A percentile compares a stretch with the other conserved stretches of the same genome.
Conservation (phyloP, 2,888 invertebrate genomes). For the Geotrupes spiniger region DNA sequence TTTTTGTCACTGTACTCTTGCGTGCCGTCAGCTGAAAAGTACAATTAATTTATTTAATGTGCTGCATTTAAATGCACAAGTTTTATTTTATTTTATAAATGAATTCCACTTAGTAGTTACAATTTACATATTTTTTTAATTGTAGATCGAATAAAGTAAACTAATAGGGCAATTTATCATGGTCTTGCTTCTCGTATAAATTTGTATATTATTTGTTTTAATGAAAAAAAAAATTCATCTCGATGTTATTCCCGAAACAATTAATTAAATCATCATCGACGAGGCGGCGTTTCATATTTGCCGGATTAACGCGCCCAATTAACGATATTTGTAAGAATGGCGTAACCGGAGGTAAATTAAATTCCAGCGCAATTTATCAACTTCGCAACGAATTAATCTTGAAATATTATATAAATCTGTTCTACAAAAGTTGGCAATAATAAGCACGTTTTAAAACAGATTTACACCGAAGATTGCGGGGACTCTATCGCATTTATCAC, state of each 20-base stretch:
- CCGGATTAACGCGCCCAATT: too few relatives aligned
- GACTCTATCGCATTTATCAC: slow-evolving; percentile 21
- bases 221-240: too few relatives aligned
- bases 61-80: not conserved
- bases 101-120: not conserved
- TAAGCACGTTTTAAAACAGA: slow-evolving; percentile 5
- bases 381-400: slow-evolving; percentile 1
- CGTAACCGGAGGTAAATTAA: too few relatives aligned
- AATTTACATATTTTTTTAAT: not conserved
- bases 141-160: too few relatives aligned
- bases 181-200: too few relatives aligned
- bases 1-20: slow-evolving; percentile 7
- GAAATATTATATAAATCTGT: not conserved
- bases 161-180: too few relatives aligned
- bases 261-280: too few relatives aligned
- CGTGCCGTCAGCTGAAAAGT: slow-evolving; percentile 1
- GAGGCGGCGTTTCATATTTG: not conserved
- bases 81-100: slow-evolving; percentile 5
- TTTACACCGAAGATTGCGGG: not conserved
- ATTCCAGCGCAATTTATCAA: not conserved
- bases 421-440: not conserved
- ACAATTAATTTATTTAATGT: slow-evolving; percentile 6
- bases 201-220: too few relatives aligned
- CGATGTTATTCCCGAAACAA: too few relatives aligned
- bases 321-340: too few relatives aligned